These are phyloP conservation scores for Drosophila parabipectinata DNA, from an alignment of 1,140 invertebrate species.

Conservation along the genomic window DNA sequence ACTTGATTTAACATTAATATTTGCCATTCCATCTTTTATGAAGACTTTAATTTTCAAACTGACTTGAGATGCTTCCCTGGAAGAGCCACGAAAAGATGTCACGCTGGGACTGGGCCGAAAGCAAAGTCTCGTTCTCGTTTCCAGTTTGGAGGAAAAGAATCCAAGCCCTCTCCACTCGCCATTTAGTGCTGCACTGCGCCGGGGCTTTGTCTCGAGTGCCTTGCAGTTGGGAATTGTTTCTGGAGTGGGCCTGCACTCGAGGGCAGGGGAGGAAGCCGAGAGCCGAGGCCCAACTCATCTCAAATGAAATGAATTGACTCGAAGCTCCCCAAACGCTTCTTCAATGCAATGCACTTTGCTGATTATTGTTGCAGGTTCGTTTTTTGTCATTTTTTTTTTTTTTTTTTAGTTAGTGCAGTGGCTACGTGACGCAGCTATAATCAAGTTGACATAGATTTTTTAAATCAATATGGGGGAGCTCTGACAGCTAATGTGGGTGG, in stretches of 20 bases:
- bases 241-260: constrained; percentile 51
- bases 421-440: constrained; percentile 53
- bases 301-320: constrained; percentile 19
- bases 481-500: constrained; percentile 7
- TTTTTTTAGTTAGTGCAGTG: constrained; percentile 4
- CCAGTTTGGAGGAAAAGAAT: constrained; percentile 31
- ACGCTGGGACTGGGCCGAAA: constrained; percentile 71
- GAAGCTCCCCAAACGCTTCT: constrained; percentile 28
- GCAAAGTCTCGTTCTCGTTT: constrained; percentile 62
- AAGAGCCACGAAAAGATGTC: constrained; percentile 57
- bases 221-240: constrained; percentile 66
- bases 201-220: constrained; percentile 65
- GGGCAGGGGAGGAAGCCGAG: constrained; percentile 17
- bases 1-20: neutral
- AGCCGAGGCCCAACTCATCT: constrained; percentile 22
- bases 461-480: constrained; percentile 61
- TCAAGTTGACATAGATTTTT: constrained; percentile 77
- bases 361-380: constrained; percentile 65
- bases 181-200: constrained; percentile 40
- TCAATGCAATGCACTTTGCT: constrained; percentile 67
- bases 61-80: constrained; percentile 17
- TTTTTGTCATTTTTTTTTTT: constrained; percentile 23
- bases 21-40: neutral
- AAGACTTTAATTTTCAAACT: constrained; percentile 49
- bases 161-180: constrained; percentile 17